These are phyloP conservation scores for Grallaria varia DNA, from an alignment of 2,113 vertebrate genomes.

Conservation along the genomic window DNA sequence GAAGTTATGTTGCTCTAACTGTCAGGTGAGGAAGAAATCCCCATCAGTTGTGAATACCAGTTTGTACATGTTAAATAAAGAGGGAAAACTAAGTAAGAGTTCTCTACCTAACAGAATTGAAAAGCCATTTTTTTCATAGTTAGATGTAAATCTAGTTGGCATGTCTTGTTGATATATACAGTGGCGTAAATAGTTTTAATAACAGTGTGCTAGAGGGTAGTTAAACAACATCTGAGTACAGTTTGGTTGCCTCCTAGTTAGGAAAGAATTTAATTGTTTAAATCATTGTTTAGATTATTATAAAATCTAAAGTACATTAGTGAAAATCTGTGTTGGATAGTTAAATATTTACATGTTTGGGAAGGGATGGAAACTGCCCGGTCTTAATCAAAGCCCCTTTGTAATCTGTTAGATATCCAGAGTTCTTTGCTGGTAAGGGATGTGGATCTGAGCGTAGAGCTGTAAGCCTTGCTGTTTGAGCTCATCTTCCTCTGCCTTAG, in stretches of 20 bases:
- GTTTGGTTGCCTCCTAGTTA: not conserved
- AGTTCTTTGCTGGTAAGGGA: not conserved
- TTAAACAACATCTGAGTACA: not conserved
- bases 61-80: not conserved
- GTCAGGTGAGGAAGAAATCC: not conserved
- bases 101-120: not conserved
- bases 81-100: not conserved
- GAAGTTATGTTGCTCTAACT: not conserved
- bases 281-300: not conserved
- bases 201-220: not conserved
- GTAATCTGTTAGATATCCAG: not conserved
- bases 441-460: not conserved
- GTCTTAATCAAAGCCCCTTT: not conserved
- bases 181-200: slow-evolving; percentile 17
- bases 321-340: not conserved
- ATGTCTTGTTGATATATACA: not conserved
- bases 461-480: not conserved
- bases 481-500: not conserved
- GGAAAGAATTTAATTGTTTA: not conserved
- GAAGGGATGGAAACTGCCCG: not conserved
- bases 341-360: not conserved
- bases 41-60: not conserved
- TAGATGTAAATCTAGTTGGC: not conserved
- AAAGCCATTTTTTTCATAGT: not conserved
- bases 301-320: not conserved